phyloP scores from a whole-genome alignment of 2,797 vertebrate genomes.

The Semotilus atromaculatus region DNA sequence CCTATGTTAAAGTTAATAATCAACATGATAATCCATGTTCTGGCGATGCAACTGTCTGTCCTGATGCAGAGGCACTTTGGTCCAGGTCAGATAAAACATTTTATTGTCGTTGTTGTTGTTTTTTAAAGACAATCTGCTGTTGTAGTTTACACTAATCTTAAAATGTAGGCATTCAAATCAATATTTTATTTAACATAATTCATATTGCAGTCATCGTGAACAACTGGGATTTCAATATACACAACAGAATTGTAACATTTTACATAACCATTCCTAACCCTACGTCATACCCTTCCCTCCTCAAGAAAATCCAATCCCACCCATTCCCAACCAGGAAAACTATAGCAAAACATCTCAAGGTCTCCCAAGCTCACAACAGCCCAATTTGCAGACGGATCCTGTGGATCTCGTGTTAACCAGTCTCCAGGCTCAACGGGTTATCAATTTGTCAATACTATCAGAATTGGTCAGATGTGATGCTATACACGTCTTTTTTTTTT shows the following conservation, averaged over 20 bases:
- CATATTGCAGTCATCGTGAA: conserved; percentile 84
- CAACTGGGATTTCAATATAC: conserved; percentile 82
- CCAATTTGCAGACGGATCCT: conserved; percentile 5
- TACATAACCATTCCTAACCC: conserved; percentile 60
- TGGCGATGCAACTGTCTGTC: neutral
- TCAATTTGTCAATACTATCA: conserved; percentile 32
- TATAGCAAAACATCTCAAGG: conserved; percentile 59
- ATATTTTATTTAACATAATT: conserved; percentile 86
- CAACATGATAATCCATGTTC: neutral
- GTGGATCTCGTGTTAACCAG: neutral
- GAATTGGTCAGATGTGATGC: conserved; percentile 23
- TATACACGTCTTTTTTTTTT: neutral
- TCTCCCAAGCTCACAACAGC: conserved; percentile 42
- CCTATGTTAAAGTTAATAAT: neutral
- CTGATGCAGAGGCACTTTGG: neutral
- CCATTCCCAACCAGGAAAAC: conserved; percentile 38
- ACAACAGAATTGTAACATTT: conserved; percentile 77
- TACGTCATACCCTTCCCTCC: conserved; percentile 28
- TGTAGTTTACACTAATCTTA: conserved; percentile 40
- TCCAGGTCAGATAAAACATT: conserved; percentile 37
- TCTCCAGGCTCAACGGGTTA: neutral
- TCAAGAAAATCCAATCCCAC: conserved; percentile 52
- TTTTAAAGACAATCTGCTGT: conserved; percentile 25
- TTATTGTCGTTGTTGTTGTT: conserved; percentile 16
- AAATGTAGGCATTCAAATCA: conserved; percentile 76